Evolutionary conservation across 2,797 vertebrate species (phyloP), one percentile per base, ranked within the genome.

Genomic region (Momotus momota): DNA sequence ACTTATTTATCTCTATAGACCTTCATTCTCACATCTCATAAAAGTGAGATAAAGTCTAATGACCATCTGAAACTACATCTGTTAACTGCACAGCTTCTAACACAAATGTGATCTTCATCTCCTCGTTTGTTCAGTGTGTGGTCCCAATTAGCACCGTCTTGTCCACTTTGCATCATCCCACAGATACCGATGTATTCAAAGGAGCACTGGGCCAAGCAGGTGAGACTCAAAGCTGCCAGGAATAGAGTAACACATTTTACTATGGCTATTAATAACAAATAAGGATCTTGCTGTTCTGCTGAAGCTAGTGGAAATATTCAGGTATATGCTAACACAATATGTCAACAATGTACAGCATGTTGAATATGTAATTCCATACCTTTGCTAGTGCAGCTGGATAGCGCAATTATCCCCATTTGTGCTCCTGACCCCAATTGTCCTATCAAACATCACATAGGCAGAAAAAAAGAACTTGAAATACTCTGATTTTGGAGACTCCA

Each of bases 131-230:
- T 96, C 81, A 97, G 74, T 9, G 89, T 85, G 35, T 97, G 98
- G 48, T 97, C 81, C 98, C 98, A 99, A 65, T 98, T 98, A 4
- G 71, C 97, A 66, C 98, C 97, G 9, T 99, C 98, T 12, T 64
- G 89, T 74, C 95, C 92, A 22, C 95, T 86, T 89, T 99, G 98
- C 86, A 99, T 98, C 98, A 99, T 99, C 48, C 98, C 99, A 70
- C 98, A 99, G 79, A 99, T 98, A 94, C 96, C 98, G 88, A 97
- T 93, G 29, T 96, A 97, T 89, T 99, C 98, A 97, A 99, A 99
- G 27, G 96, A 67, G 90, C 99, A 99, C 88, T 98, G 98, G 91
- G 99, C 99, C 97, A 99, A 94, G 62, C 99, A 86, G 8, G 98
- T 99, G 48, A 98, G 98, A 12, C 98, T 97, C 2, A 96, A 96